These are phyloP conservation scores for Cassiopea andromeda DNA, from an alignment of 30 jellyfish, hydroid and myxozoan genomes.

Conservation along the genomic window DNA sequence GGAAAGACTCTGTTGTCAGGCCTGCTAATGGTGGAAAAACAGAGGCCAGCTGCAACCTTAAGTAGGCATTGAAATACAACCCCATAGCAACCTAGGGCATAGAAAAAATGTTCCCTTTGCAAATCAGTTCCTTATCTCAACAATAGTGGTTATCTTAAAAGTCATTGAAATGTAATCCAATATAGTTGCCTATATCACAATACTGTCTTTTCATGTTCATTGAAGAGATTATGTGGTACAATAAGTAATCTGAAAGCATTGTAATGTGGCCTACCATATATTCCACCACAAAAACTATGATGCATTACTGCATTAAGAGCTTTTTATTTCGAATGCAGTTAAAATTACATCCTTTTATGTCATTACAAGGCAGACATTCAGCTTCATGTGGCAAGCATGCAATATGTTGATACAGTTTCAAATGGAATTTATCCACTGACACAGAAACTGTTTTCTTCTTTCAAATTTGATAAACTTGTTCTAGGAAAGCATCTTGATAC, in stretches of 20 bases:
- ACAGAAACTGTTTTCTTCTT: no score
- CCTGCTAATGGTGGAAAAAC: no score
- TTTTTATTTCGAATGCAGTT: background rate
- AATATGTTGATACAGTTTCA: no score
- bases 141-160: background rate
- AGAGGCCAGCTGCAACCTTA: no score
- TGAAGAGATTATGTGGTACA: slow-evolving; percentile 13
- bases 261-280: background rate
- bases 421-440: no score
- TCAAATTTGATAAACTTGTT: no score
- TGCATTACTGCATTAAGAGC: background rate
- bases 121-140: no score
- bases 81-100: no score
- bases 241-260: background rate
- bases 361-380: background rate
- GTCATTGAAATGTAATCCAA: background rate
- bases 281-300: background rate
- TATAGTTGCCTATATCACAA: background rate
- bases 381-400: background rate
- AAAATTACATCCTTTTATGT: background rate
- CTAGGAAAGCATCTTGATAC: no score
- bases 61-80: no score
- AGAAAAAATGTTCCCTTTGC: background rate
- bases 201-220: background rate
- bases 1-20: no score